Percentiles rank a stretch among this genome's conserved stretches.
Conservation (phyloP, 1,140 invertebrate genomes). For the Galleria mellonella region DNA sequence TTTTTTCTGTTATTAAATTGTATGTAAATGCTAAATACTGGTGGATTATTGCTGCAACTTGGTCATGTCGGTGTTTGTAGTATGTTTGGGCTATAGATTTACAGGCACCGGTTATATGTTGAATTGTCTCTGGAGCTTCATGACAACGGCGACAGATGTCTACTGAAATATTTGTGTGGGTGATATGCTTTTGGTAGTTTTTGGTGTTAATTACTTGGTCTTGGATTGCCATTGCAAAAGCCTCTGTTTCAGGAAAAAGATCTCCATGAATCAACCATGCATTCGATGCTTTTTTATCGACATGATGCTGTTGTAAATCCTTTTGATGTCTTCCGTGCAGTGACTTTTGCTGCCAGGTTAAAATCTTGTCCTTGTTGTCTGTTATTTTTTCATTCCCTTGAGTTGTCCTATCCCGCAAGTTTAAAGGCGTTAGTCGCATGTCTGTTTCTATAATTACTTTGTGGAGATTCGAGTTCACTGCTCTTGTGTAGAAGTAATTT, state of each 20-base stretch:
- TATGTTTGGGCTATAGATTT: not conserved
- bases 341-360: not conserved
- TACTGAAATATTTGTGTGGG: not conserved
- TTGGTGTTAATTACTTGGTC: not conserved
- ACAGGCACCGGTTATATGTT: not conserved
- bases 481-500: not conserved
- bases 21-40: slow-evolving; percentile 17
- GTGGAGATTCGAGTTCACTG: not conserved
- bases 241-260: not conserved
- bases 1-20: too few species aligned
- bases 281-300: not conserved
- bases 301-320: not conserved
- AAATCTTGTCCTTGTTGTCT: not conserved
- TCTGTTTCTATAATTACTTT: not conserved
- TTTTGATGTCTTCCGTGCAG: not conserved
- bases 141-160: not conserved
- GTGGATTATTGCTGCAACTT: not conserved
- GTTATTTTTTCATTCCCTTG: not conserved
- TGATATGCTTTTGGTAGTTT: not conserved
- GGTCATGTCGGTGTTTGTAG: too few species aligned
- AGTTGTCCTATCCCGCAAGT: not conserved
- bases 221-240: not conserved
- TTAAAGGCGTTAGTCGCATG: slow-evolving; percentile 5
- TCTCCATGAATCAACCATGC: not conserved
- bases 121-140: not conserved